Percentiles rank a stretch among this genome's conserved stretches.
Evolutionary conservation across 2,797 vertebrate species (phyloP).

Genomic region (Pteropus rufus): DNA sequence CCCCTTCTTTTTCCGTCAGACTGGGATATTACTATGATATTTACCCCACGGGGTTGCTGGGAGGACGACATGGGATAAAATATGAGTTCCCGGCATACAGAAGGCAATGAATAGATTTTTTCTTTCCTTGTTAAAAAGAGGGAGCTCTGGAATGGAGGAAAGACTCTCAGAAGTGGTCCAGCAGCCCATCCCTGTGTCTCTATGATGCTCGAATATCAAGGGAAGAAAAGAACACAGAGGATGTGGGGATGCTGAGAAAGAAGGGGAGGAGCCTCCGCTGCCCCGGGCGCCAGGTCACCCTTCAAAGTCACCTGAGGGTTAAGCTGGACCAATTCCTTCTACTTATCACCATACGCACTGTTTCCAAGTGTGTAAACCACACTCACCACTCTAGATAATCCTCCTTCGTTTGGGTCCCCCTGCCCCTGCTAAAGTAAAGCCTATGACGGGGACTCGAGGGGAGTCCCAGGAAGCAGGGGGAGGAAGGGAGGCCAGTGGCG

Average conservation of each 20-base stretch:
- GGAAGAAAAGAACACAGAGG: background rate
- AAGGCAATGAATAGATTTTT: background rate
- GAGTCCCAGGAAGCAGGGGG: background rate
- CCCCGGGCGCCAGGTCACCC: accelerated
- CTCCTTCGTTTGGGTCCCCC: background rate
- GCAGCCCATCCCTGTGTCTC: background rate
- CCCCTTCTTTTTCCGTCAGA: background rate
- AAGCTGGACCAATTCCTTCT: background rate
- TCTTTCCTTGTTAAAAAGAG: background rate
- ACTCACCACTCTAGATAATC: accelerated
- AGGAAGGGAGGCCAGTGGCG: background rate
- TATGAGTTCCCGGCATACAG: background rate
- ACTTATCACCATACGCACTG: accelerated
- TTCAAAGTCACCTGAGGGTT: background rate
- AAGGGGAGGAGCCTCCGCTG: background rate
- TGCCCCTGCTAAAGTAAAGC: background rate
- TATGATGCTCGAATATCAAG: background rate
- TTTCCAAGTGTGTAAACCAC: too few species aligned
- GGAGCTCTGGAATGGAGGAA: background rate
- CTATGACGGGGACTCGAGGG: background rate
- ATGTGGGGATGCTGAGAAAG: background rate
- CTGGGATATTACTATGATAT: accelerated
- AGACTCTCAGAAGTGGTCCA: background rate
- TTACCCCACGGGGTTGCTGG: background rate
- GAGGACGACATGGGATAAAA: background rate